Conservation (phyloP, 2,797 vertebrate species). For the Gorsachius magnificus region DNA sequence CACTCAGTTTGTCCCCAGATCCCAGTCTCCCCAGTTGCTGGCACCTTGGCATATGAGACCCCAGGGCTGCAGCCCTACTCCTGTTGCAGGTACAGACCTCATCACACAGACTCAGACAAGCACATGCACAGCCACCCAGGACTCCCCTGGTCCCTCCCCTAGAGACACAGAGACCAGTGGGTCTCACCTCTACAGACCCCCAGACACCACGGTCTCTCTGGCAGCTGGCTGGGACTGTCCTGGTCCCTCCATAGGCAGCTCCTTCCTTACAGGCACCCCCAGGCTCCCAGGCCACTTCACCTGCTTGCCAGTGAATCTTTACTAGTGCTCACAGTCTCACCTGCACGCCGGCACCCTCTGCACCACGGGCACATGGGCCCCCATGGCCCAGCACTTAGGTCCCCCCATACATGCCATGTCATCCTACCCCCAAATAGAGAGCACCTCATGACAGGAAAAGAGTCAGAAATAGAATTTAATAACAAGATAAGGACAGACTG, state of each 20-base stretch:
- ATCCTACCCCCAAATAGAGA: neutral
- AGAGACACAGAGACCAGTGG: neutral
- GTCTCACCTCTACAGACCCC: neutral
- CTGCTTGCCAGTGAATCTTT: neutral
- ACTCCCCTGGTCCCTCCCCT: neutral
- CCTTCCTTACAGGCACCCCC: neutral
- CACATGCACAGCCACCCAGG: neutral
- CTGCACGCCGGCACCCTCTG: accelerated
- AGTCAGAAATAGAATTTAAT: neutral
- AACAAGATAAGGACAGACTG: neutral
- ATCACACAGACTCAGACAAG: neutral
- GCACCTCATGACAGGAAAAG: neutral
- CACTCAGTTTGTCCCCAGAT: neutral
- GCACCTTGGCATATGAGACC: neutral
- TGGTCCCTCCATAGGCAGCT: accelerated
- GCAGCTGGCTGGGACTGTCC: neutral
- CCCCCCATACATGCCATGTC: too few species aligned
- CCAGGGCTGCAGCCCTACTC: neutral
- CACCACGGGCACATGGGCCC: neutral
- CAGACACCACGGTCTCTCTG: neutral
- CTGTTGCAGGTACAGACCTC: neutral
- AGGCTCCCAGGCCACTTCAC: neutral
- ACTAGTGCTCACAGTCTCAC: neutral
- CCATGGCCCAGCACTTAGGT: neutral
- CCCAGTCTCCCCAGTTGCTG: neutral